Evolutionary conservation across 1,140 invertebrate genomes (phyloP), one percentile per base, ranked within the genome.

Genomic region (Thaumatotibia leucotreta): DNA sequence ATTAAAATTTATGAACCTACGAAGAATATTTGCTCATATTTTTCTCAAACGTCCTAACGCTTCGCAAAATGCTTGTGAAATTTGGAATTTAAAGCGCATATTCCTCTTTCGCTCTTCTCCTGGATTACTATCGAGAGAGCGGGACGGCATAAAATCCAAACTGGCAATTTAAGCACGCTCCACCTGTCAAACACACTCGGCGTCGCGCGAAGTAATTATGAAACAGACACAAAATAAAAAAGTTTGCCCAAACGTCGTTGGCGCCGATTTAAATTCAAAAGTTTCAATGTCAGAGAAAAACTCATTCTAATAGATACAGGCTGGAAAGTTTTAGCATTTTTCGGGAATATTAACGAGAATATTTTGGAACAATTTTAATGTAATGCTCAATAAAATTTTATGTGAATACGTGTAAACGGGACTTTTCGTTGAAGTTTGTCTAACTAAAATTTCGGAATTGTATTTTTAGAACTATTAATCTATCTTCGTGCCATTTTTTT

Each of bases 181-280:
- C 81, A 83, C 77, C 82, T 84, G 82, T 84, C 82, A 80, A 75
- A 80, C 69, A 72, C 78, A 84, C 69, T 72, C 29, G 23, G 10
- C 75, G 70, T 75, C 73, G 31, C 71, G 64, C 68, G 70, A 74
- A 77, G 76, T 77, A 79, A 82, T 76, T 74, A 74, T 78, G 75
- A 79, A 73, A 75, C 75, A 76, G 71, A 68, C 64, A 75, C 70
- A 76, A 72, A 72, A 71, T 72, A 63, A 66, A 63, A 64, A 69
- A 65, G 61, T 45, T 64, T 52, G 33, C 58, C 63, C 22, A 54
- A 65, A 50, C 39, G 62, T 54, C 45, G 52, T 54, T 22, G n/a
- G 63, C 62, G 39, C 65, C 63, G 49, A 72, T 58, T 68, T 64
- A 67, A 72, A 72, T 65, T 72, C 65, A 45, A 24, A 62, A 52